Percentiles rank a stretch among this genome's conserved stretches.
Conservation (phyloP, 2,113 vertebrate genomes). For the Gallinago media region DNA sequence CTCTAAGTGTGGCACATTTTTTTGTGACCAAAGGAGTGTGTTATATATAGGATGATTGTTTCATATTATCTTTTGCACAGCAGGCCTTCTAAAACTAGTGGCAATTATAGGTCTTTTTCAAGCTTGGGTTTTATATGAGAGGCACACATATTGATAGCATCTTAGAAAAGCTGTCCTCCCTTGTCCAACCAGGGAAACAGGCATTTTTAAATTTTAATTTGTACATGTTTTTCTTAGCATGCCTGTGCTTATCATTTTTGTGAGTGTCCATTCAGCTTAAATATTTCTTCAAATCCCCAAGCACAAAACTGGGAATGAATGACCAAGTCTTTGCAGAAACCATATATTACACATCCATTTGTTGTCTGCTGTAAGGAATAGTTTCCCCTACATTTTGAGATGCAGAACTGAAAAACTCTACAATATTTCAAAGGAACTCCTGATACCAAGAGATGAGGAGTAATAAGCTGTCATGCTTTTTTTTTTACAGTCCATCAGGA, state of each 20-base stretch:
- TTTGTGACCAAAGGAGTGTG: not conserved
- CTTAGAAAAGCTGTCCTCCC: not conserved
- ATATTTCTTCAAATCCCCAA: not conserved
- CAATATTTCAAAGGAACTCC: not conserved
- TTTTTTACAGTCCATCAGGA: not conserved
- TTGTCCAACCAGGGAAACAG: not conserved
- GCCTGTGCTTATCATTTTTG: not conserved
- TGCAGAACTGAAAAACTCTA: not conserved
- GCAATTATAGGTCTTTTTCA: not conserved
- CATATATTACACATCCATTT: not conserved
- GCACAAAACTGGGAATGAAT: not conserved
- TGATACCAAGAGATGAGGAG: not conserved
- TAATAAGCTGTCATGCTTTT: not conserved
- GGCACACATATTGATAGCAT: not conserved
- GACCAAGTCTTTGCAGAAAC: not conserved
- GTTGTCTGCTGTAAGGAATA: not conserved
- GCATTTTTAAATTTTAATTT: not conserved
- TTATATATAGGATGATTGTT: not conserved
- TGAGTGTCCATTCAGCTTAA: not conserved
- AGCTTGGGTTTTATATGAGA: not conserved
- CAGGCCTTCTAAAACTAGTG: not conserved
- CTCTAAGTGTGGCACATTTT: not conserved
- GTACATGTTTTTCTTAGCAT: not conserved
- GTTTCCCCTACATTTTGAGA: not conserved
- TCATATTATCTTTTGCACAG: not conserved